Conservation (phyloP, 2,113 vertebrate genomes). For the Chrysochloris asiatica region DNA sequence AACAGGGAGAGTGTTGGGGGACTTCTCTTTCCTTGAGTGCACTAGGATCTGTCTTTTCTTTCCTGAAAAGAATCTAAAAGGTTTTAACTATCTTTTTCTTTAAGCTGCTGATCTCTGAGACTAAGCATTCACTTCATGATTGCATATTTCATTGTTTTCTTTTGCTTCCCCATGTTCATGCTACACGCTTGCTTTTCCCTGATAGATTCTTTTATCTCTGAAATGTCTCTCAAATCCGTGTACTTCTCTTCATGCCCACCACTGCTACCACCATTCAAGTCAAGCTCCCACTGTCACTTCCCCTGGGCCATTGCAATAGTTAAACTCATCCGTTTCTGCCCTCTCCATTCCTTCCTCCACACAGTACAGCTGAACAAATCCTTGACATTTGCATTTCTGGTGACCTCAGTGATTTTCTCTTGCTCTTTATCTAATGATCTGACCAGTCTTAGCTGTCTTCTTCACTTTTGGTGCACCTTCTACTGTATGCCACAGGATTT, state of each 20-base stretch:
- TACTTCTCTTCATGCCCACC: background rate
- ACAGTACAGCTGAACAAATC: background rate
- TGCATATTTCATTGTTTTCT: too few species aligned
- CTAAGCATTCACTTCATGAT: too few species aligned
- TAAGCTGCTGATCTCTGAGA: too few species aligned
- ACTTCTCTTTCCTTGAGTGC: too few species aligned
- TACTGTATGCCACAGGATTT: background rate
- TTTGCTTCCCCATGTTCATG: too few species aligned
- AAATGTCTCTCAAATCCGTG: background rate
- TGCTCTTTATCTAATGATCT: conserved; percentile 11
- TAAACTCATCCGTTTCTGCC: background rate
- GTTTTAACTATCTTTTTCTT: too few species aligned
- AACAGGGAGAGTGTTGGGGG: too few species aligned
- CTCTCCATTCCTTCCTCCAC: background rate
- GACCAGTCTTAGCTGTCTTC: background rate
- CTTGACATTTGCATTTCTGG: background rate
- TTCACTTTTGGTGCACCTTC: background rate
- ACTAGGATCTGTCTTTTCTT: too few species aligned
- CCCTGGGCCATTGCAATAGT: background rate
- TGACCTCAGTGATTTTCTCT: background rate
- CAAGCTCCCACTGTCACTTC: background rate
- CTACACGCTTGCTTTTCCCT: too few species aligned
- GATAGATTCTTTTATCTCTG: conserved; percentile 2
- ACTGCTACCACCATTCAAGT: background rate
- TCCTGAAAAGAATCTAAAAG: too few species aligned